These are phyloP conservation scores for Drosophila aldrichi DNA, from an alignment of 2,888 invertebrate genomes.

Conservation along the genomic window DNA sequence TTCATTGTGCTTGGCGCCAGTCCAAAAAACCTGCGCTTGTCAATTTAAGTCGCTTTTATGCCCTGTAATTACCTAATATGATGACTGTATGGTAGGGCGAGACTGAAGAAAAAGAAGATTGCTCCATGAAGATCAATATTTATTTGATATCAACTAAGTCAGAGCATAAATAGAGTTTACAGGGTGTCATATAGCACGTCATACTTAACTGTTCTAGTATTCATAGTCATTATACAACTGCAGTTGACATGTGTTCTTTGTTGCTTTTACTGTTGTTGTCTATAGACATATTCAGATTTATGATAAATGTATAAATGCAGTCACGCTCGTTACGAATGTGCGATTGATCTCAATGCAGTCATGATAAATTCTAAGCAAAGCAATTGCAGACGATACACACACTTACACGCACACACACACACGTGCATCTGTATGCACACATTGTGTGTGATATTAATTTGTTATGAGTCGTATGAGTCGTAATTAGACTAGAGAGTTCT, in stretches of 20 bases:
- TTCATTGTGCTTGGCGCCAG: slow-evolving; percentile 33
- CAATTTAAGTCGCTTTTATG: slow-evolving; percentile 13
- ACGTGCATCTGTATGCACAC: not conserved
- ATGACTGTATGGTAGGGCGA: not conserved
- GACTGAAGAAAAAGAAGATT: not conserved
- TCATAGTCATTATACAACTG: slow-evolving; percentile 51
- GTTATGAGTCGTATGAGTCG: slow-evolving; percentile 57
- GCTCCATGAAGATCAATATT: not conserved
- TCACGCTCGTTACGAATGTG: slow-evolving; percentile 24
- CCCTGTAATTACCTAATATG: not conserved
- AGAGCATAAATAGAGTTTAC: not conserved
- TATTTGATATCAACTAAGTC: not conserved
- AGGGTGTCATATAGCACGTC: not conserved
- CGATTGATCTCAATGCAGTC: slow-evolving; percentile 72
- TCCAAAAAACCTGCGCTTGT: slow-evolving; percentile 20
- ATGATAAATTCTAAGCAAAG: slow-evolving; percentile 64
- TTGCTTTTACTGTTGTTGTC: slow-evolving; percentile 45
- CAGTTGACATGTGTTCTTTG: slow-evolving; percentile 44
- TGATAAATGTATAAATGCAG: slow-evolving; percentile 29
- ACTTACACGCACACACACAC: not conserved
- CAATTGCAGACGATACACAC: slow-evolving; percentile 14
- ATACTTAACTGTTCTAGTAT: not conserved
- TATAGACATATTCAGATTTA: slow-evolving; percentile 58
- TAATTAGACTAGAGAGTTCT: slow-evolving; percentile 77
- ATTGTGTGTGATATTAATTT: slow-evolving; percentile 44